Base-by-base conservation (phyloP, 2,888 invertebrate species). In the Erannis defoliaria region DNA sequence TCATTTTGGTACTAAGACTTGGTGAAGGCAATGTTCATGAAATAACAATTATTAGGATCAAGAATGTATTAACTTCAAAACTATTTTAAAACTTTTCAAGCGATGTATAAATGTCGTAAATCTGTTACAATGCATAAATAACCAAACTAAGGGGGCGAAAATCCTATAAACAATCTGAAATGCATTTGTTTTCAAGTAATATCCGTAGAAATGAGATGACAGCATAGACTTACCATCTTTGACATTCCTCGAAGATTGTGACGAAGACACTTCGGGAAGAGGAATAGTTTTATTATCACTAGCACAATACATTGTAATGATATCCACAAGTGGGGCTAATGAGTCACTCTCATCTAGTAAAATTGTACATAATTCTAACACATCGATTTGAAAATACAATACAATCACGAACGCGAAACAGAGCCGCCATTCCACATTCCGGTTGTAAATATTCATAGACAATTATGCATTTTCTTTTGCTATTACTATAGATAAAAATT, bases 201-300 rank as follows among this genome's bases (percentile, higher is more conserved):
- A 62, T 49, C 54, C 38, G 49, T 55, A 57, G 62, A 71, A 72
- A 66, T 48, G 19, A 70, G 49, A 62, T 76, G 78, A 76, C 79
- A 79, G 79, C 75, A 82, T 40, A 82, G 84, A 94, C 95, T 95
- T 94, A 96, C 96, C 96, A 94, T 96, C 96, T 95, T 95, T 96
- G 93, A 94, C 94, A 93, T 94, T 95, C 94, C 94, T 94, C 86
- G 94, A 90, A 91, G 94, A 94, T 93, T 94, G 95, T 85, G 95
- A 95, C 93, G 94, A 95, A 93, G 94, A 95, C 94, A 94, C 95
- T 95, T 94, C 95, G 93, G 94, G 94, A 91, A 94, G 95, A 93
- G 94, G 94, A 91, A 94, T 95, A 89, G 95, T 95, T 93, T 96
- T 95, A 70, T 64, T 69, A 94, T 95, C 95, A 94, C 94, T 94